A percentile compares a stretch with the other conserved stretches of the same genome.
These are phyloP conservation scores for Zaprionus africanus DNA, from an alignment of 1,140 invertebrate species.

Conservation along the genomic window DNA sequence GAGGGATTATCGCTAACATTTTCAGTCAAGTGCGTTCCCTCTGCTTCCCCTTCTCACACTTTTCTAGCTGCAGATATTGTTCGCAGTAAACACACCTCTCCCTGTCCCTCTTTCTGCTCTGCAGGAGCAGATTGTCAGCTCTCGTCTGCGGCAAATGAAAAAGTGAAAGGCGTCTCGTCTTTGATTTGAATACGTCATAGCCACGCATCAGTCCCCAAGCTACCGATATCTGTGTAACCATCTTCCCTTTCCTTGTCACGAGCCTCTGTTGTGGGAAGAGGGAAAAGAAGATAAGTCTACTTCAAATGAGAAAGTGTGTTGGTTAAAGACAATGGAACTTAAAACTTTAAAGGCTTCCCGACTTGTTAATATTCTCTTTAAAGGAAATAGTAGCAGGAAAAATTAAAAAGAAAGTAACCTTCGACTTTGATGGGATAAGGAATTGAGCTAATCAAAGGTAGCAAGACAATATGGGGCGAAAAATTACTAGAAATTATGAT, in stretches of 20 bases:
- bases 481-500: too few species aligned
- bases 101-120: not conserved
- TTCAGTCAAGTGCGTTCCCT: conserved; percentile 73
- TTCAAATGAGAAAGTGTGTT: not conserved
- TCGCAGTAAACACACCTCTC: conserved; percentile 12
- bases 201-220: conserved; percentile 29
- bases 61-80: conserved; percentile 61
- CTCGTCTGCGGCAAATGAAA: conserved; percentile 29
- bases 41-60: conserved; percentile 28
- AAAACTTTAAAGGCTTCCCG: not conserved
- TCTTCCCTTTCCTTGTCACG: not conserved
- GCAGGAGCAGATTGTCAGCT: not conserved
- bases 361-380: too few species aligned
- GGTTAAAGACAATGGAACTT: not conserved
- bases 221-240: conserved; percentile 8
- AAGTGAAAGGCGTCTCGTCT: conserved; percentile 63
- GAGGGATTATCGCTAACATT: conserved; percentile 80
- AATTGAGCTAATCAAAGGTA: too few species aligned
- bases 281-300: not conserved
- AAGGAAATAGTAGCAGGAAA: too few species aligned
- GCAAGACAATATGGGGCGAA: too few species aligned
- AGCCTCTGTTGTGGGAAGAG: not conserved
- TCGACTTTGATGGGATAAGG: too few species aligned
- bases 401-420: too few species aligned
- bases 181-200: conserved; percentile 69